A percentile compares a stretch with the other conserved stretches of the same genome.
phyloP scores from a whole-genome alignment of 2,797 vertebrate genomes.

The Protonibea diacanthus region DNA sequence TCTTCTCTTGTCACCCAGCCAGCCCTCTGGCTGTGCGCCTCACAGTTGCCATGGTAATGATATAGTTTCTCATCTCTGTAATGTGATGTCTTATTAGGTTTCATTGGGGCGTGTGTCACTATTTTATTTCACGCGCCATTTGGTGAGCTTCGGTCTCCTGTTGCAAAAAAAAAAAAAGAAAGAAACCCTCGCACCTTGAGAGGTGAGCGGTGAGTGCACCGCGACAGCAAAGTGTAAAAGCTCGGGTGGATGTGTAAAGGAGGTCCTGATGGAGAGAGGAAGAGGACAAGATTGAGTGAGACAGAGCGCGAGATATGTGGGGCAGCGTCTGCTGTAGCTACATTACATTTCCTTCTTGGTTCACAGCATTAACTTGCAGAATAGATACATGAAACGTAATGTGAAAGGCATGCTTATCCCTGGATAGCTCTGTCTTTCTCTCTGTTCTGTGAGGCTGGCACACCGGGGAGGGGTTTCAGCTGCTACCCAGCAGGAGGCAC shows the following conservation, averaged over 20 bases:
- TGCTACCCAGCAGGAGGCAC: conserved; percentile 82
- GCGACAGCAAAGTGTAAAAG: conserved; percentile 44
- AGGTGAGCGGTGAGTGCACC: conserved; percentile 69
- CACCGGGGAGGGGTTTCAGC: conserved; percentile 71
- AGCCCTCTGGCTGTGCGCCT: conserved; percentile 78
- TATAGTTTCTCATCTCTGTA: conserved; percentile 84
- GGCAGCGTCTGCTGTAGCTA: conserved; percentile 36
- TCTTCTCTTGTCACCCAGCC: conserved; percentile 76
- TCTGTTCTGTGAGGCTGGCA: conserved; percentile 60
- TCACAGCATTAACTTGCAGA: conserved; percentile 47
- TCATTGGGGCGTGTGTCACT: conserved; percentile 81
- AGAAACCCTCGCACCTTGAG: conserved; percentile 53
- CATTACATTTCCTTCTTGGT: conserved; percentile 29
- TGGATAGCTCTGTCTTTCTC: conserved; percentile 38
- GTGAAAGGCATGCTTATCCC: conserved; percentile 54
- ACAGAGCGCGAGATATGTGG: conserved; percentile 49
- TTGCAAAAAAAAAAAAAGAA: conserved; percentile 58
- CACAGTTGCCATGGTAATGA: conserved; percentile 86
- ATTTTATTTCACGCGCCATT: conserved; percentile 86
- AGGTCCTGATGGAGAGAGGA: conserved; percentile 53
- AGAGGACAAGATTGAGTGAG: conserved; percentile 52
- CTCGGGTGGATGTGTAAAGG: conserved; percentile 12
- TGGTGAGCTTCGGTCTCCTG: conserved; percentile 68
- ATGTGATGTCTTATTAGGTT: conserved; percentile 87
- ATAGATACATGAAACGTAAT: conserved; percentile 47